A percentile compares a stretch with the other conserved stretches of the same genome.
Conservation (phyloP, 2,888 invertebrate species). For the Trachelus iudaicus region DNA sequence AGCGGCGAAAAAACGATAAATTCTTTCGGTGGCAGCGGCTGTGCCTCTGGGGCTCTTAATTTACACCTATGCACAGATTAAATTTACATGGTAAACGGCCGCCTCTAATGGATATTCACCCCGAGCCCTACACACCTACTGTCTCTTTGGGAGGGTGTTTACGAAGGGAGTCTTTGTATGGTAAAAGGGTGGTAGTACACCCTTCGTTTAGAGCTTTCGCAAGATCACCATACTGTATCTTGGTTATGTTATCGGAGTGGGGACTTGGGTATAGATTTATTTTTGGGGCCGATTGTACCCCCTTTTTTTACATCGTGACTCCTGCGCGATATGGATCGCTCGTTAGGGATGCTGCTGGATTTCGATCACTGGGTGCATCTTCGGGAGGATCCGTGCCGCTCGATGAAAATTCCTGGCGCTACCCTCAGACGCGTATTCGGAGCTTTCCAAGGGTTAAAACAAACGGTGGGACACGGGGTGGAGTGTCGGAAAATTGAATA, state of each 20-base stretch:
- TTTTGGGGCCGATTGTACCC: too few species aligned
- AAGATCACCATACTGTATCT: background rate
- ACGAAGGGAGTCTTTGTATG: background rate
- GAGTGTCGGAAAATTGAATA: background rate
- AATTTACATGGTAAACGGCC: background rate
- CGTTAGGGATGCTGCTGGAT: background rate
- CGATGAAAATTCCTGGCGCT: background rate
- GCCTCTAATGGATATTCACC: background rate
- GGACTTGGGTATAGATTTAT: background rate
- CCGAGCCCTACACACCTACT: background rate
- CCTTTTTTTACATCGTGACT: background rate
- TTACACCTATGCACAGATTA: background rate
- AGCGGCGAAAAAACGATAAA: background rate
- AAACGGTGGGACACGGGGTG: too few species aligned
- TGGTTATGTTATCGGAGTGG: background rate
- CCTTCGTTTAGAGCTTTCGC: background rate
- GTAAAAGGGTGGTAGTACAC: background rate
- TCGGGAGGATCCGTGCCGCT: background rate
- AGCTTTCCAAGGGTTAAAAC: background rate
- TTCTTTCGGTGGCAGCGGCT: background rate
- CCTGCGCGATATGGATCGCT: background rate
- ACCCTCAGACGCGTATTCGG: too few species aligned
- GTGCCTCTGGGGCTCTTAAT: background rate
- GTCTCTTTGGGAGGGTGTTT: background rate
- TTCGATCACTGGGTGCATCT: too few species aligned